phyloP scores from a whole-genome alignment of 1,140 invertebrate genomes.

The Aleiodes sp. region DNA sequence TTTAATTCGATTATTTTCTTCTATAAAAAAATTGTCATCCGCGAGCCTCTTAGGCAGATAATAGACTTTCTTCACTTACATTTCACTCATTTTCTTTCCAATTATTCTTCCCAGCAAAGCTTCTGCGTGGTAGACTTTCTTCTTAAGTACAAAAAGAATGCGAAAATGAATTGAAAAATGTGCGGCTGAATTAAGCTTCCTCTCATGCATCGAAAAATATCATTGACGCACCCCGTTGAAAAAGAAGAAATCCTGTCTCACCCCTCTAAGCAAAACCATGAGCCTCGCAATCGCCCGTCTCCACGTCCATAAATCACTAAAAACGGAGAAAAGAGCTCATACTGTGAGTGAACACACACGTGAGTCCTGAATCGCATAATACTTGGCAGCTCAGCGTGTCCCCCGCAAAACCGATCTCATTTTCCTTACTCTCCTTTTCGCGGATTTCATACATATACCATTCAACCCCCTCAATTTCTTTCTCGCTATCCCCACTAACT shows the following conservation, averaged over 20 bases:
- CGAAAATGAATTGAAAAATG: not conserved
- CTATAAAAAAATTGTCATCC: too few species aligned
- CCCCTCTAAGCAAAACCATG: not conserved
- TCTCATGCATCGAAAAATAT: conserved; percentile 7
- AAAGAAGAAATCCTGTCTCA: not conserved
- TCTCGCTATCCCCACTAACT: conserved; percentile 32
- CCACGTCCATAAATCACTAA: conserved; percentile 34
- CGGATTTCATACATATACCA: conserved; percentile 14
- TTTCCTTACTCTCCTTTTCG: conserved; percentile 14
- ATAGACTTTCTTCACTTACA: too few species aligned
- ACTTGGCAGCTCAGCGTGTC: conserved; percentile 15
- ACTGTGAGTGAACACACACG: conserved; percentile 15
- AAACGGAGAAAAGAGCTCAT: conserved; percentile 17
- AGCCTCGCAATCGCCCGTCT: conserved; percentile 27
- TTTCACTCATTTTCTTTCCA: too few species aligned
- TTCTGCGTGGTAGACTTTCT: too few species aligned
- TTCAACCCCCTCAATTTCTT: not conserved
- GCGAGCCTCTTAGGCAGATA: too few species aligned
- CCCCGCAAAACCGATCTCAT: conserved; percentile 43
- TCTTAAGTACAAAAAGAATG: too few species aligned
- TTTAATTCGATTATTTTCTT: too few species aligned
- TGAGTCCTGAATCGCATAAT: conserved; percentile 26
- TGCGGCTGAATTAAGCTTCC: not conserved
- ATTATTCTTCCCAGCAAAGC: too few species aligned
- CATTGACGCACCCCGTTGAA: conserved; percentile 4